phyloP scores from a whole-genome alignment of 2,797 vertebrate species.

The Lepus townsendii region DNA sequence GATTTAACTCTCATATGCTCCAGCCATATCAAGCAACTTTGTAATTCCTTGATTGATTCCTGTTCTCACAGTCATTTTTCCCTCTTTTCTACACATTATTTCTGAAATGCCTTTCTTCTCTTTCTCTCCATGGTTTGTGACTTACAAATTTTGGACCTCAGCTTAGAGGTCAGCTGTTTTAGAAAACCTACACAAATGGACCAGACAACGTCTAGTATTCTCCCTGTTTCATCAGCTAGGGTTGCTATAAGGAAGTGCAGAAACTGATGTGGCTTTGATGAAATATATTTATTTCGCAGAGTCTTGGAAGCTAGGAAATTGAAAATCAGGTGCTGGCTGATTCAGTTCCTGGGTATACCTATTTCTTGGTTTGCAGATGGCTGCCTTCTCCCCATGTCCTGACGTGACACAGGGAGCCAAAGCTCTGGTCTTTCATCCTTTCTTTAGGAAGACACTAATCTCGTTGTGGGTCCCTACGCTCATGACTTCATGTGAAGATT shows the following conservation, averaged over 20 bases:
- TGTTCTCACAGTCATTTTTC: background rate
- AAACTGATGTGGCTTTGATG: background rate
- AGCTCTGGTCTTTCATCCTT: background rate
- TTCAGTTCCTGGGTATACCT: background rate
- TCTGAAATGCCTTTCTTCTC: background rate
- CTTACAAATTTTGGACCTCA: background rate
- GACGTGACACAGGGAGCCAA: background rate
- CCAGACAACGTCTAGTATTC: background rate
- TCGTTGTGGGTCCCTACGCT: rapidly evolving
- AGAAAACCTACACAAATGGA: background rate
- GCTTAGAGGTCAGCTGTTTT: background rate
- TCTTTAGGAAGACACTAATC: background rate
- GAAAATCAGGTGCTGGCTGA: background rate
- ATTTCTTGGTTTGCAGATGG: background rate
- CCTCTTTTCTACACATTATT: rapidly evolving
- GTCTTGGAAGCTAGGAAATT: background rate
- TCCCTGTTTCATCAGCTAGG: background rate
- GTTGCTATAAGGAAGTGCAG: background rate
- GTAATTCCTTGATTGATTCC: background rate
- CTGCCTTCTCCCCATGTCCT: background rate
- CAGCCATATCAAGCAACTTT: background rate
- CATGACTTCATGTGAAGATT: background rate
- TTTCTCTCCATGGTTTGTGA: background rate
- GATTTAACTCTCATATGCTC: background rate
- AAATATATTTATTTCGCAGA: background rate